Evolutionary conservation across 2,113 vertebrate species (phyloP).

Genomic region (Cyanistes caeruleus): DNA sequence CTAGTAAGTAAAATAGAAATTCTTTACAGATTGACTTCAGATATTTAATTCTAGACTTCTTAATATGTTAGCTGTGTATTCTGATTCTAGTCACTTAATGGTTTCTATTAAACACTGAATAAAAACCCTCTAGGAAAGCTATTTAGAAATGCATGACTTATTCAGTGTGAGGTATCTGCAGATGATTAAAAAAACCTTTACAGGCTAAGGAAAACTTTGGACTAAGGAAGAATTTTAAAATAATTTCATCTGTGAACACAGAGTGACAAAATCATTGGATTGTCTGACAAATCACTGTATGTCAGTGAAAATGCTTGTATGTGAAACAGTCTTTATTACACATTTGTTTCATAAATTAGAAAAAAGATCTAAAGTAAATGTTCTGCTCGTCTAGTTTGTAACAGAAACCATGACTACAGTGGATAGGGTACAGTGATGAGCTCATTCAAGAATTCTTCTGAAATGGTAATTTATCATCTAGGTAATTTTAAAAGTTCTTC

Average conservation of each 20-base stretch:
- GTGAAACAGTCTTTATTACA: slow-evolving; percentile 27
- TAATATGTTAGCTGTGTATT: background rate
- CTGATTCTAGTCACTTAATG: background rate
- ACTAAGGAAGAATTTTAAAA: slow-evolving; percentile 56
- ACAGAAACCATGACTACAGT: slow-evolving; percentile 17
- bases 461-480: slow-evolving; percentile 19
- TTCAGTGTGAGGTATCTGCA: slow-evolving; percentile 57
- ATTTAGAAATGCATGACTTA: slow-evolving; percentile 64
- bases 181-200: slow-evolving; percentile 46
- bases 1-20: background rate
- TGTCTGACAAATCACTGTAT: background rate
- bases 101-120: slow-evolving; percentile 65
- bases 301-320: slow-evolving; percentile 13
- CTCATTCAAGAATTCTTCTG: slow-evolving; percentile 24
- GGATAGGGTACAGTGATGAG: slow-evolving; percentile 32
- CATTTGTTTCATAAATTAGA: slow-evolving; percentile 9
- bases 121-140: slow-evolving; percentile 41
- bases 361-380: slow-evolving; percentile 14
- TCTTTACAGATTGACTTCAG: background rate
- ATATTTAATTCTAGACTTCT: background rate
- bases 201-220: background rate
- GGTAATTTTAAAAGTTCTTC: slow-evolving; percentile 20
- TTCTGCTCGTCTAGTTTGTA: slow-evolving; percentile 42
- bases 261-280: slow-evolving; percentile 46
- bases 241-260: slow-evolving; percentile 29